These are phyloP conservation scores for Tympanoctomys barrerae DNA, from an alignment of 2,797 vertebrate genomes.

Conservation along the genomic window DNA sequence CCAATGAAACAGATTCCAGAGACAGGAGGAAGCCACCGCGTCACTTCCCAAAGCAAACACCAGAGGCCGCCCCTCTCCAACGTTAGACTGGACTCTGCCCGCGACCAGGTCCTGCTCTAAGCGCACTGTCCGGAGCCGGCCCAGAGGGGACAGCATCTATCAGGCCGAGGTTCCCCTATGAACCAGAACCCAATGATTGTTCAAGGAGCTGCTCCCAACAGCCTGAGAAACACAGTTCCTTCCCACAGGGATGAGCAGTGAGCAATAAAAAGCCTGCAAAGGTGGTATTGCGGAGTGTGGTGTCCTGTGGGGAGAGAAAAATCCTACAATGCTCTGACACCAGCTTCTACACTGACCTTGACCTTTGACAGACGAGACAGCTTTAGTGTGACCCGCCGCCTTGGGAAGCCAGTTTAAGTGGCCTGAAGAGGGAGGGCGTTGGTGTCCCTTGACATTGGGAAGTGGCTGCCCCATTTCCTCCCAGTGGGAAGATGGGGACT, in stretches of 20 bases:
- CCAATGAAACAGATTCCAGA: not conserved
- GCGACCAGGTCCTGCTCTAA: accelerated
- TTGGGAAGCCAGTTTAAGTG: not conserved
- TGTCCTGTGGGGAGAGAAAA: not conserved
- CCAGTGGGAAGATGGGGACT: not conserved
- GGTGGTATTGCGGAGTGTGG: not conserved
- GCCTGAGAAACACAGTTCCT: not conserved
- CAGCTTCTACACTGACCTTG: not conserved
- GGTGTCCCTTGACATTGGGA: not conserved
- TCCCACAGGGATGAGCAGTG: not conserved
- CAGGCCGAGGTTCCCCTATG: accelerated
- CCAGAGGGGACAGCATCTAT: not conserved
- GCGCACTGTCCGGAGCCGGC: accelerated
- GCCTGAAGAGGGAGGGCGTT: not conserved
- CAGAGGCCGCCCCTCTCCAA: constrained; percentile 50
- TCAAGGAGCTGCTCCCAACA: not conserved
- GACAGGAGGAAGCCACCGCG: not conserved
- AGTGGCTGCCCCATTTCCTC: not conserved
- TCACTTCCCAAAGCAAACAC: not conserved
- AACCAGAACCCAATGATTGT: no score
- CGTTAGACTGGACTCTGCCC: accelerated
- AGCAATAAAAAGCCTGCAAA: not conserved
- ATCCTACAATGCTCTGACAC: not conserved
- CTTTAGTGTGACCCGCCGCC: not conserved
- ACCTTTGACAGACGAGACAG: not conserved